phyloP scores from a whole-genome alignment of 2,797 vertebrate genomes.

The Synanceia verrucosa region DNA sequence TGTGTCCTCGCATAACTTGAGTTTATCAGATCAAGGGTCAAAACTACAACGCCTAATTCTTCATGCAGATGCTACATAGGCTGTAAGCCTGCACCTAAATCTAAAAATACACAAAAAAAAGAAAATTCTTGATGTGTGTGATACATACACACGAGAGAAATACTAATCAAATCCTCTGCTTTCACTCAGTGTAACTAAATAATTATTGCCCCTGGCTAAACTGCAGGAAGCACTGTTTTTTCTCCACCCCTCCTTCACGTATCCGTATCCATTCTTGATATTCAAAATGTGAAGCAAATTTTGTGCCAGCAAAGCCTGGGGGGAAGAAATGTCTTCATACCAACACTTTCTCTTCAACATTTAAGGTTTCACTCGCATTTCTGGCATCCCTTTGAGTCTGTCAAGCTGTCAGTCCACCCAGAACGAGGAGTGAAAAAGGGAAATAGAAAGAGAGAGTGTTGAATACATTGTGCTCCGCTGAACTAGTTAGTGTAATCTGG shows the following conservation, averaged over 20 bases:
- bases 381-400: constrained; percentile 60
- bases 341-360: constrained; percentile 39
- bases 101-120: constrained; percentile 12
- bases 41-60: constrained; percentile 21
- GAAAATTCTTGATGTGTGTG: neutral
- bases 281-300: constrained; percentile 57
- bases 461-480: constrained; percentile 39
- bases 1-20: constrained; percentile 40
- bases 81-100: constrained; percentile 29
- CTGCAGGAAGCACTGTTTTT: constrained; percentile 45
- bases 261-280: constrained; percentile 54
- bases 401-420: constrained; percentile 58
- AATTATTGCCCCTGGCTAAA: constrained; percentile 56
- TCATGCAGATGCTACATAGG: neutral
- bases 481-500: constrained; percentile 45
- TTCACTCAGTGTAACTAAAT: constrained; percentile 42
- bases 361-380: constrained; percentile 42
- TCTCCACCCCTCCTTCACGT: constrained; percentile 33
- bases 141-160: constrained; percentile 21
- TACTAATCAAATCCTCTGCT: constrained; percentile 37
- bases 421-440: constrained; percentile 3
- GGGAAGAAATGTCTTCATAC: constrained; percentile 57
- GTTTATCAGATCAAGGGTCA: constrained; percentile 72
- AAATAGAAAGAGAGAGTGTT: constrained; percentile 25
- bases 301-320: constrained; percentile 33